These are phyloP conservation scores for Oreochromis aureus DNA, from an alignment of 2,113 vertebrate species.

Conservation along the genomic window DNA sequence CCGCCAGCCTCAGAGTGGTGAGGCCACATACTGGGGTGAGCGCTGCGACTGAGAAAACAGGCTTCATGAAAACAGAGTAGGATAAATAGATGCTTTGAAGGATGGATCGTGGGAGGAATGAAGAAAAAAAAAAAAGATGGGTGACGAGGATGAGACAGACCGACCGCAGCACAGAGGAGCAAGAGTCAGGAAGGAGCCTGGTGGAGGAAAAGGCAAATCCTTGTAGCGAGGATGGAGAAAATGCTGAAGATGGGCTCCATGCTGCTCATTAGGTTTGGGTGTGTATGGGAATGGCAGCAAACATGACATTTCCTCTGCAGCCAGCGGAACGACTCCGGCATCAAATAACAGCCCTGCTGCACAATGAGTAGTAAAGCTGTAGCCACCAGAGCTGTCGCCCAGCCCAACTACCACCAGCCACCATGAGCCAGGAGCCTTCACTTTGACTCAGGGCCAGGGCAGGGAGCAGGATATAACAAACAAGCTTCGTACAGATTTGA, in stretches of 20 bases:
- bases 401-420: conserved; percentile 29
- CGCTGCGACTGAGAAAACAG: background rate
- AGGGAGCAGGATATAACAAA: background rate
- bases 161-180: background rate
- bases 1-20: background rate
- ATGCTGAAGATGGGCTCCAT: background rate
- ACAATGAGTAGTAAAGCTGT: conserved; percentile 63
- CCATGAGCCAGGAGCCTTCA: conserved; percentile 14
- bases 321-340: conserved; percentile 48
- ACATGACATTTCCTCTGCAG: conserved; percentile 65
- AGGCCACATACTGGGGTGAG: background rate
- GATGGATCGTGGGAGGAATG: background rate
- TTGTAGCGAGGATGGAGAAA: background rate
- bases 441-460: background rate
- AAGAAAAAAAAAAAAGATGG: background rate
- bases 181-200: background rate
- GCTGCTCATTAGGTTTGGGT: conserved; percentile 69
- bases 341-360: conserved; percentile 72
- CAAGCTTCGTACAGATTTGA: background rate
- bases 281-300: conserved; percentile 70
- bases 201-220: background rate
- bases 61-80: conserved; percentile 1
- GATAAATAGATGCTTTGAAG: conserved; percentile 19
- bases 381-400: conserved; percentile 50
- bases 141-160: background rate